phyloP scores from a whole-genome alignment of 2,113 vertebrate genomes.

The Shinisaurus crocodilurus region DNA sequence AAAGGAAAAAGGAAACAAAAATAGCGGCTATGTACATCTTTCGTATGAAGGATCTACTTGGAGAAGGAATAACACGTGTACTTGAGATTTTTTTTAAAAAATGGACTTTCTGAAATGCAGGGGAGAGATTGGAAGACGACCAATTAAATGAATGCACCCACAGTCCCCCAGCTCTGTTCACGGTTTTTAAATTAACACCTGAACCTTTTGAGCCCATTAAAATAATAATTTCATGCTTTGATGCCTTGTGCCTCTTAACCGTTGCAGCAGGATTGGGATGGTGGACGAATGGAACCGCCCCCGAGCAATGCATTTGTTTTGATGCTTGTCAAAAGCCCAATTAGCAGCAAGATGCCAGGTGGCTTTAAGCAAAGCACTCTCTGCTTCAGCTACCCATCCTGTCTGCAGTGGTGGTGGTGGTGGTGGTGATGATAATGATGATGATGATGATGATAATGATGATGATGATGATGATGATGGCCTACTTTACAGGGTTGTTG shows the following conservation, averaged over 20 bases:
- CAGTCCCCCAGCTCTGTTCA: slow-evolving; percentile 27
- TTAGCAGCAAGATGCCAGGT: slow-evolving; percentile 23
- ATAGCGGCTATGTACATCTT: neutral
- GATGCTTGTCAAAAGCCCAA: slow-evolving; percentile 38
- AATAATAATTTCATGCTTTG: slow-evolving; percentile 69
- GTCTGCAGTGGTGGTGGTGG: no score
- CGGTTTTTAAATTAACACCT: slow-evolving; percentile 65
- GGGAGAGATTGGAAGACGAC: slow-evolving; percentile 20
- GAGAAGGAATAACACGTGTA: no score
- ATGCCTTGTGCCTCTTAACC: slow-evolving; percentile 34
- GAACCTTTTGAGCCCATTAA: slow-evolving; percentile 64
- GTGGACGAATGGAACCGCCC: neutral
- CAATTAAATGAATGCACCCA: slow-evolving; percentile 44
- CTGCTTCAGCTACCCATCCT: neutral
- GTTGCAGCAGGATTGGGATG: slow-evolving; percentile 16
- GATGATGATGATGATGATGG: neutral
- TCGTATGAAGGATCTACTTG: neutral
- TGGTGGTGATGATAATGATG: no score
- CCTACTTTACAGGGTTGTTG: neutral
- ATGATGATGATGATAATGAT: neutral
- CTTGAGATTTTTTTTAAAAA: neutral
- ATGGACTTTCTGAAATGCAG: neutral
- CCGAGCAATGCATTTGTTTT: slow-evolving; percentile 40
- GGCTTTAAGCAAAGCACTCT: neutral
- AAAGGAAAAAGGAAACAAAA: neutral